Evolutionary conservation across 2,113 vertebrate species (phyloP), one percentile per base, ranked within the genome.

Genomic region (Nothoprocta perdicaria): DNA sequence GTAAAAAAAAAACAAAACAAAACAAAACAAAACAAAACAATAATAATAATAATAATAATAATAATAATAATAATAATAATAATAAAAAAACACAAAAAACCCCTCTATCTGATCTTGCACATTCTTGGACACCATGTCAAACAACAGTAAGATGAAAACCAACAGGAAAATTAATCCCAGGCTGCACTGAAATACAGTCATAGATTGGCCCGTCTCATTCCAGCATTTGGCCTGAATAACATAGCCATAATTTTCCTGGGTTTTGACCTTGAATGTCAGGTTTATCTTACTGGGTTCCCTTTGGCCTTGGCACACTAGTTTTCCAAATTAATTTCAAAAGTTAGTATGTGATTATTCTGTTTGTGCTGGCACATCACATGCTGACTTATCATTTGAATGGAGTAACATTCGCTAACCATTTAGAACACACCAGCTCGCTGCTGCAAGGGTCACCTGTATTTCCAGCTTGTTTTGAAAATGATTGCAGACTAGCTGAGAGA

Each of bases 251-350:
- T 84, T 87, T 73, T 50, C 27, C n/a, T 60, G 27, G 31, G 35
- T 69, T 93, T 84, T 57, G 33, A 18, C 83, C 90, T 89, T 74
- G 63, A 94, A 27, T 38, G 45, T 71, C 81, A 73, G 41, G 46
- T 74, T 94, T 90, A 86, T 86, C 92, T 86, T 8, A 41, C 33
- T 10, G 10, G 76, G 35, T 75, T 95, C 73, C 10, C 45, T 82
- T 84, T 94, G 87, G 80, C 80, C 77, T 86, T 92, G 89, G 78
- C 88, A 43, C 86, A 84, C 72, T 58, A 74, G 60, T 88, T 92
- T 95, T 88, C 57, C 94, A 83, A 66, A 67, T 81, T 76, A 58
- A 73, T 88, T 87, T 96, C 96, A 94, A 97, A 93, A 95, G 60
- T 77, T 83, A 93, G 52, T 88, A 71, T 4, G 18, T 1, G 4